These are phyloP conservation scores for Sitobion miscanthi DNA, from an alignment of 1,140 invertebrate species.

Conservation along the genomic window DNA sequence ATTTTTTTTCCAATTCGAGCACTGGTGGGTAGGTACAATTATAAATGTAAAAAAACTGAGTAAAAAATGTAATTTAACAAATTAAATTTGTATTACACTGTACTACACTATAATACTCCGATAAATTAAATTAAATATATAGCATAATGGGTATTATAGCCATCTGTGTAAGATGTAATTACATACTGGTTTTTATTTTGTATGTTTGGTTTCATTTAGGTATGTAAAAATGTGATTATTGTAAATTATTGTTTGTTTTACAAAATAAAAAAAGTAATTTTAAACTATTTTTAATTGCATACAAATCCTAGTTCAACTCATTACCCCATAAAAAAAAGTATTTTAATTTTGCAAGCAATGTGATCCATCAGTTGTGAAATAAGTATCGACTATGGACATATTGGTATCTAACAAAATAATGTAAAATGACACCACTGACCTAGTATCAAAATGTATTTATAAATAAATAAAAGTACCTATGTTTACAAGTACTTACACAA, in stretches of 20 bases:
- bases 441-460: not conserved
- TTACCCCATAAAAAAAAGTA: not conserved
- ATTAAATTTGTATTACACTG: too few species aligned
- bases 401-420: not conserved
- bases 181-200: not conserved
- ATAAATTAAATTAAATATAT: too few species aligned
- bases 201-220: not conserved
- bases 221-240: not conserved
- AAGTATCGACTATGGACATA: not conserved
- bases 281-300: not conserved
- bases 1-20: too few species aligned
- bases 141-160: not conserved
- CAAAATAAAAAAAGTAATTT: not conserved
- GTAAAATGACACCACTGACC: not conserved
- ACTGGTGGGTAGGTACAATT: too few species aligned
- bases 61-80: too few species aligned
- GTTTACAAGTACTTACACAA: constrained; percentile 40
- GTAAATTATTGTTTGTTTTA: not conserved
- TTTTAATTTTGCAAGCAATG: not conserved
- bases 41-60: too few species aligned
- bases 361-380: not conserved
- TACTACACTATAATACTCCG: too few species aligned
- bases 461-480: not conserved
- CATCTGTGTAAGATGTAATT: not conserved
- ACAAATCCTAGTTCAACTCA: not conserved